Evolutionary conservation across 2,888 invertebrate species (phyloP).

Genomic region (Zygothrica quintamaculata): DNA sequence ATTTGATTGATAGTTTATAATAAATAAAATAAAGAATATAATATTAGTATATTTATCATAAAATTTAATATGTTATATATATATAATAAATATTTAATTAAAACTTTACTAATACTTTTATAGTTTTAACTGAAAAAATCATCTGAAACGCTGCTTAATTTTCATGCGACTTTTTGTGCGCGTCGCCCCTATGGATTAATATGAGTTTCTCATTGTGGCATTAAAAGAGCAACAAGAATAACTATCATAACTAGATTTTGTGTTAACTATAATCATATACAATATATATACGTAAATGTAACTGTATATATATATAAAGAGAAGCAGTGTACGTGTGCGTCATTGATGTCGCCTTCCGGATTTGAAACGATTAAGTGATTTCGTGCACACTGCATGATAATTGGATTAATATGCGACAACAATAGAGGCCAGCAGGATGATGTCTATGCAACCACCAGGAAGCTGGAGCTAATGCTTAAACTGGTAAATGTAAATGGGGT

Average conservation of each 20-base stretch:
- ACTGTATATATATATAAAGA: too few species aligned
- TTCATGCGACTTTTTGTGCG: constrained; percentile 2
- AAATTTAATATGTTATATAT: background rate
- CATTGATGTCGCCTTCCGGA: constrained; percentile 59
- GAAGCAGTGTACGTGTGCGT: constrained; percentile 34
- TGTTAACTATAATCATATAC: constrained; percentile 48
- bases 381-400: constrained; percentile 79
- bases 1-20: too few species aligned
- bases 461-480: constrained; percentile 5
- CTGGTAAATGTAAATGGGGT: too few species aligned
- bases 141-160: background rate
- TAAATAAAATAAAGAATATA: background rate
- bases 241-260: constrained; percentile 37
- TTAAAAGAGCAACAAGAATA: constrained; percentile 10
- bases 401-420: constrained; percentile 82
- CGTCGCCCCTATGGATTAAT: constrained; percentile 43
- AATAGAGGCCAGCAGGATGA: constrained; percentile 51
- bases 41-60: background rate
- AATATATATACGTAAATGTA: too few species aligned
- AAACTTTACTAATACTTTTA: background rate
- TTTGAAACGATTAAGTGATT: constrained; percentile 82
- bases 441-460: constrained; percentile 4
- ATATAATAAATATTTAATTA: background rate
- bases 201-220: constrained; percentile 20
- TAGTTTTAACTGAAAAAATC: too few species aligned